Base-by-base conservation (phyloP, 2,797 vertebrate species). In the Periophthalmus magnuspinnatus region DNA sequence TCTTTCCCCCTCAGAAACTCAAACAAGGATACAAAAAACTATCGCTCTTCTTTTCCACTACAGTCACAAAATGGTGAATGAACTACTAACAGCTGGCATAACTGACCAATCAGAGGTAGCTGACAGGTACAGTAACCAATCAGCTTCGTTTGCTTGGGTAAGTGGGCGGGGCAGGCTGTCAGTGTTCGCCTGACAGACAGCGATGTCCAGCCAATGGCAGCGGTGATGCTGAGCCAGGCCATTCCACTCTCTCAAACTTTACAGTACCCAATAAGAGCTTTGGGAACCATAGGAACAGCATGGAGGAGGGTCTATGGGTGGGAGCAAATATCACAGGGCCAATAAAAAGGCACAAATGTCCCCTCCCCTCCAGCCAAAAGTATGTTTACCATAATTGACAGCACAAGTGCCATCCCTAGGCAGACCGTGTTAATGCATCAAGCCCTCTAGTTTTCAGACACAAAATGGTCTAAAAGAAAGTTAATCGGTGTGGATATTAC, bases 61-160 rank as follows among this genome's bases (percentile, higher is more conserved):
- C 90, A 94, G 93, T 94, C 95, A 95, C 95, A 96, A 97, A 97
- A 97, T 97, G 96, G 96, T 97, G 96, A 97, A 97, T 97, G 96
- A 96, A 97, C 94, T 94, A 94, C 93, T 95, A 96, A 95, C 96
- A 96, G 96, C 96, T 96, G 96, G 95, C 90, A 66, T 28, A 85
- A 36, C 60, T 32, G 91, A 78, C 96, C 96, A 96, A 97, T 96
- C 90, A 88, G 77, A 92, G 93, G 74, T 76, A 81, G 87, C 86
- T 91, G 92, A 94, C 91, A 85, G 87, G 85, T 95, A 95, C 94
- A 95, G 93, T 95, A 94, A 65, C 95, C 92, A 92, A 93, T 94
- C 70, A 64, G 75, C 19, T 70, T 3, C 45, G 47, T 48, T 21
- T 67, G 52, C 38, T 77, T 32, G 57, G 78, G 72, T 0, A 36